Conservation (phyloP, 2,888 invertebrate species). For the Aphrophora alni region DNA sequence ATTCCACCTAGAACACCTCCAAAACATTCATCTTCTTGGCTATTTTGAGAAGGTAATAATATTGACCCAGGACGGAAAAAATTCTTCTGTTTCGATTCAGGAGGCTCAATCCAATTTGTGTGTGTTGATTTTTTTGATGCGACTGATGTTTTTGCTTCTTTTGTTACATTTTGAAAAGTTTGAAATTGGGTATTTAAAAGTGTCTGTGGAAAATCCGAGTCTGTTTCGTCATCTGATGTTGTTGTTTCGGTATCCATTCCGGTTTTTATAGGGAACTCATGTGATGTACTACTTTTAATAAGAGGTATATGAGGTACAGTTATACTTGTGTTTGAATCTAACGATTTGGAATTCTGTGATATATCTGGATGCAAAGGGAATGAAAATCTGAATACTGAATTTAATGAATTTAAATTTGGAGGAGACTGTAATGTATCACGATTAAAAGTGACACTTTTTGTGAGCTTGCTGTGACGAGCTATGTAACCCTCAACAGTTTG, state of each 20-base stretch:
- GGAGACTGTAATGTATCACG: constrained; percentile 83
- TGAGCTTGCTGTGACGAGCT: constrained; percentile 84
- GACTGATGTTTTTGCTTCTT: background rate
- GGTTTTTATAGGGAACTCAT: background rate
- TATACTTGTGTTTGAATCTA: background rate
- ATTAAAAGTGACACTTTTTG: constrained; percentile 90
- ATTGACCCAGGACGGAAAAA: constrained; percentile 46
- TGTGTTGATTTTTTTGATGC: background rate
- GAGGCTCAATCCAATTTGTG: constrained; percentile 25
- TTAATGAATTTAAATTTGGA: constrained; percentile 57
- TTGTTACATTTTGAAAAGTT: background rate
- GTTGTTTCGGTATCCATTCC: too few relatives aligned
- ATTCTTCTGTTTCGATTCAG: constrained; percentile 46
- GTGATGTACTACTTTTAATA: background rate
- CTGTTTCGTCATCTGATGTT: too few relatives aligned
- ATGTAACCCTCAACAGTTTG: constrained; percentile 90
- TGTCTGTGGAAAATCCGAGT: too few relatives aligned
- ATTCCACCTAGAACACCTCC: constrained; percentile 80
- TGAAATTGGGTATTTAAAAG: too few relatives aligned
- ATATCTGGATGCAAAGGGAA: background rate
- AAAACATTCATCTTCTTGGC: constrained; percentile 76
- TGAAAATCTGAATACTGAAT: background rate
- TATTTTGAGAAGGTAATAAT: constrained; percentile 46
- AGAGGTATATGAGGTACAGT: background rate
- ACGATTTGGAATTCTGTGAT: background rate